A percentile compares a stretch with the other conserved stretches of the same genome.
Evolutionary conservation across 2,113 vertebrate genomes (phyloP).

Genomic region (Seriola aureovittata): DNA sequence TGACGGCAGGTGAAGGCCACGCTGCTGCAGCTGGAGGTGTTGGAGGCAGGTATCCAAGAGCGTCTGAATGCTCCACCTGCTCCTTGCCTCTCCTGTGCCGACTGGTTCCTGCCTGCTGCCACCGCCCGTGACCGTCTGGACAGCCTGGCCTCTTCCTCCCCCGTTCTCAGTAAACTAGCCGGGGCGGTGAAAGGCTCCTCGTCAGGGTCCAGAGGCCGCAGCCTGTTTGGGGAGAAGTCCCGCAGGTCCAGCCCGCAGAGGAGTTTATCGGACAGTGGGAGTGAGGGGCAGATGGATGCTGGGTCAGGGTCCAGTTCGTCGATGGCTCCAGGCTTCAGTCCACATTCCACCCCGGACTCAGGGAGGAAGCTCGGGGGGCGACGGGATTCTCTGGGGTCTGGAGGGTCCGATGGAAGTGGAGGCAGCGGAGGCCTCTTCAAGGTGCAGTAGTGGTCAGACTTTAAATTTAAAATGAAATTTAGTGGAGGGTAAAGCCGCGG

Average conservation of each 20-base stretch:
- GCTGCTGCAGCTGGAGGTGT: slow-evolving; percentile 90
- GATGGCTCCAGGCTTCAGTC: slow-evolving; percentile 62
- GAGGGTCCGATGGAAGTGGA: slow-evolving; percentile 79
- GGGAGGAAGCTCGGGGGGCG: slow-evolving; percentile 73
- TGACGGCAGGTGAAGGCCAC: slow-evolving; percentile 88
- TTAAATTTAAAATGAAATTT: too few species aligned
- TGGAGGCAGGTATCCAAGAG: slow-evolving; percentile 87
- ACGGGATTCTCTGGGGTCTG: slow-evolving; percentile 78
- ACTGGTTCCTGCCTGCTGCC: slow-evolving; percentile 88
- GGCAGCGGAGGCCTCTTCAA: slow-evolving; percentile 82
- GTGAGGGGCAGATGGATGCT: slow-evolving; percentile 79
- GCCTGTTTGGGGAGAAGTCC: slow-evolving; percentile 85
- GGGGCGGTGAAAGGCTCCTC: slow-evolving; percentile 79
- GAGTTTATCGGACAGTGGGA: slow-evolving; percentile 80
- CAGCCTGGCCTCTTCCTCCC: slow-evolving; percentile 80
- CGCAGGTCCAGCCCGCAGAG: slow-evolving; percentile 84
- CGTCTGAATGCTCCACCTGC: slow-evolving; percentile 84
- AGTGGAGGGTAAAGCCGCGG: too few species aligned
- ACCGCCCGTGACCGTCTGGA: slow-evolving; percentile 84
- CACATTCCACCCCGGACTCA: slow-evolving; percentile 76
- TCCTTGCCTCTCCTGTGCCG: slow-evolving; percentile 91
- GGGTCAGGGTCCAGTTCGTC: slow-evolving; percentile 28
- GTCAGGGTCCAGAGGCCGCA: slow-evolving; percentile 71
- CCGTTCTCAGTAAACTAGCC: slow-evolving; percentile 87
- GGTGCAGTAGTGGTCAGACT: slow-evolving; percentile 67